These are phyloP conservation scores for Scelioninae gen. 2 DNA, from an alignment of 2,888 invertebrate species.

Conservation along the genomic window DNA sequence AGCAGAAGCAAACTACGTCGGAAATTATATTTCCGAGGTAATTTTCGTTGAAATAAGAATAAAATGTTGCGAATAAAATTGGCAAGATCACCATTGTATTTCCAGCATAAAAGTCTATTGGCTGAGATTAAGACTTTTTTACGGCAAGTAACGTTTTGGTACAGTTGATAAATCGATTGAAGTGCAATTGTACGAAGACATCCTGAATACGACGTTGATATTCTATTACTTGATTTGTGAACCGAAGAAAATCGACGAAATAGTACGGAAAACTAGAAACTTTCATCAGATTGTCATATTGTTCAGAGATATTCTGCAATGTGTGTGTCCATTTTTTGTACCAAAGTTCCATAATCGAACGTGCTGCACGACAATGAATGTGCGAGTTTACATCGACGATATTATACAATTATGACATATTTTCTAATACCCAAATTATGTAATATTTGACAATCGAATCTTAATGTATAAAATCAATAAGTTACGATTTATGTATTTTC, in stretches of 20 bases:
- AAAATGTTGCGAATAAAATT: conserved; percentile 32
- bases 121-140: conserved; percentile 57
- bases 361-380: not conserved
- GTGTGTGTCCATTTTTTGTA: conserved; percentile 34
- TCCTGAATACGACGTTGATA: conserved; percentile 54
- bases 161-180: conserved; percentile 56
- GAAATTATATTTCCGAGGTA: conserved; percentile 5
- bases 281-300: conserved; percentile 59
- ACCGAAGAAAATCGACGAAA: conserved; percentile 57
- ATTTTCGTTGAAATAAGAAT: conserved; percentile 16
- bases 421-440: too few species aligned
- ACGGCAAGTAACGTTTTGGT: conserved; percentile 50
- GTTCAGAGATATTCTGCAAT: conserved; percentile 44
- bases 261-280: conserved; percentile 58
- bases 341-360: conserved; percentile 13
- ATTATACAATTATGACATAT: too few species aligned
- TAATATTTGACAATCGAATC: too few species aligned
- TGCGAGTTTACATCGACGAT: too few species aligned
- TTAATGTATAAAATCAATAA: too few species aligned
- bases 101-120: conserved; percentile 54
- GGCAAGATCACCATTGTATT: conserved; percentile 31
- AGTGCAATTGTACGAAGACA: conserved; percentile 54
- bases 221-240: conserved; percentile 58
- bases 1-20: too few species aligned
- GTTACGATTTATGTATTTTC: too few species aligned